Evolutionary conservation across 2,113 vertebrate genomes (phyloP).

Genomic region (Coptodon bakossiorum): DNA sequence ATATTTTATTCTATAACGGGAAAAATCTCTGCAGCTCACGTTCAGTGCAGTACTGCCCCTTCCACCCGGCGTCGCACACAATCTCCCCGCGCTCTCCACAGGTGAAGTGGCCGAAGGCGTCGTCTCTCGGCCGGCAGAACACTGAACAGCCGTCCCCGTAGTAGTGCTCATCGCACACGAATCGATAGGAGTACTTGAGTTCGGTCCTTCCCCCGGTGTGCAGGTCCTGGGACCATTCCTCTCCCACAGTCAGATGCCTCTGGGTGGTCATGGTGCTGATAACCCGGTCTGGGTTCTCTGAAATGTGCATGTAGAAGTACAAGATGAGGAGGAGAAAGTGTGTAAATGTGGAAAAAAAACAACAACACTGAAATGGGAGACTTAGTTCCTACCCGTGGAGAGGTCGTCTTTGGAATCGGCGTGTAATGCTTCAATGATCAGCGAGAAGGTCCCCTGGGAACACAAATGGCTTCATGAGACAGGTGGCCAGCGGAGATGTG

Average conservation of each 20-base stretch:
- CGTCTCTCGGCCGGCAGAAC: constrained; percentile 92
- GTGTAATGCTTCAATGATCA: constrained; percentile 95
- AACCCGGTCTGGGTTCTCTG: constrained; percentile 88
- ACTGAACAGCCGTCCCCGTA: constrained; percentile 92
- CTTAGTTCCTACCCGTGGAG: constrained; percentile 79
- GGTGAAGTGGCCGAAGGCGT: constrained; percentile 96
- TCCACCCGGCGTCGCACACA: constrained; percentile 93
- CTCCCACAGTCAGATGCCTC: constrained; percentile 89
- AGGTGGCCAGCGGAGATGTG: constrained; percentile 54
- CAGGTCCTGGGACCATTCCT: constrained; percentile 96
- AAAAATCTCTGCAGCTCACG: constrained; percentile 74
- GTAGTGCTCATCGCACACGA: constrained; percentile 95
- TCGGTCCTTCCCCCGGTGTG: constrained; percentile 87
- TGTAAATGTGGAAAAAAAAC: not conserved
- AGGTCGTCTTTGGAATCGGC: constrained; percentile 91
- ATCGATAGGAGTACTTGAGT: constrained; percentile 94
- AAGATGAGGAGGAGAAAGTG: not conserved
- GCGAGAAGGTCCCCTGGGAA: constrained; percentile 91
- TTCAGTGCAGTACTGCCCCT: constrained; percentile 94
- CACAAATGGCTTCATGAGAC: constrained; percentile 52
- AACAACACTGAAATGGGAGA: not conserved
- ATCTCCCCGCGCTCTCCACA: constrained; percentile 94
- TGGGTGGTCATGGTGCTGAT: constrained; percentile 95
- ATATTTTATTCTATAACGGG: not conserved
- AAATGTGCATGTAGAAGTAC: not conserved